These are phyloP conservation scores for Jordanella pulchra DNA, from an alignment of 2,797 vertebrate species.

Conservation along the genomic window DNA sequence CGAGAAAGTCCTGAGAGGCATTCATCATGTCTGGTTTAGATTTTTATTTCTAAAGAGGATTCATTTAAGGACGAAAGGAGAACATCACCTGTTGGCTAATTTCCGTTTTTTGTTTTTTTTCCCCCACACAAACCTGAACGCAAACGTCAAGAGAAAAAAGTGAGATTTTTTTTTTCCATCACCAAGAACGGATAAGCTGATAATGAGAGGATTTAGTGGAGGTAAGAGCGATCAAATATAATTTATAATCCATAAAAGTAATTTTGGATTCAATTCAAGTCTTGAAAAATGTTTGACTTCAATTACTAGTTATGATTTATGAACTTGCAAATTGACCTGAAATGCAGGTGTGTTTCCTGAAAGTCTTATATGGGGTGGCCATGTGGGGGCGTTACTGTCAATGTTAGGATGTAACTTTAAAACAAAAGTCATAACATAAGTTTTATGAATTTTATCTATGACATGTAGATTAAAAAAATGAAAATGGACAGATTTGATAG, in stretches of 20 bases:
- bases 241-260: not conserved
- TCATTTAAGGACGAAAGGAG: not conserved
- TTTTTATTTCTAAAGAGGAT: not conserved
- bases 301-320: not conserved
- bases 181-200: constrained; percentile 50
- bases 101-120: not conserved
- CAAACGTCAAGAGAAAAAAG: not conserved
- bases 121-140: not conserved
- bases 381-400: not conserved
- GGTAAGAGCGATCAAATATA: constrained; percentile 59
- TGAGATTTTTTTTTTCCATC: not conserved
- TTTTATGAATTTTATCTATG: not conserved
- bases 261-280: not conserved
- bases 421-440: not conserved
- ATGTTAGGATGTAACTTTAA: not conserved
- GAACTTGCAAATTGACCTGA: not conserved
- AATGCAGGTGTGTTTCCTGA: not conserved
- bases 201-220: constrained; percentile 62
- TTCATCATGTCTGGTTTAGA: not conserved
- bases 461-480: not conserved
- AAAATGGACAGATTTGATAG: not conserved
- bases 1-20: constrained; percentile 46
- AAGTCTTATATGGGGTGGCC: not conserved
- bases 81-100: constrained; percentile 32
- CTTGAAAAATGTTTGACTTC: not conserved